Conservation (phyloP, 2,888 invertebrate genomes). For the Eupithecia centaureata region DNA sequence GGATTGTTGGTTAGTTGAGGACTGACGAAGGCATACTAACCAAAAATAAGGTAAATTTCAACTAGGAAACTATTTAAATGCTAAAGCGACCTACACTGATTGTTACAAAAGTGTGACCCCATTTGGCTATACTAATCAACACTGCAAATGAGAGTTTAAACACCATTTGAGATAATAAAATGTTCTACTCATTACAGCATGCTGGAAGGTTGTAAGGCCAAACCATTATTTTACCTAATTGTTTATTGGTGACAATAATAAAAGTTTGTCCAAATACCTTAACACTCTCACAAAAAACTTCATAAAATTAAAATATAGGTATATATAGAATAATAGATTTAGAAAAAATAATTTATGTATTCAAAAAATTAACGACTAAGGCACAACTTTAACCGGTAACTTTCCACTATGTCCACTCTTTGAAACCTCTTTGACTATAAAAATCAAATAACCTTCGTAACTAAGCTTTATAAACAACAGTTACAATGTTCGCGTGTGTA, state of each 20-base stretch:
- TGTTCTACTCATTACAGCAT: background rate
- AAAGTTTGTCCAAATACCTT: too few relatives aligned
- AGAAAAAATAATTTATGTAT: background rate
- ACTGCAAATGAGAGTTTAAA: background rate
- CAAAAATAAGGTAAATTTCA: background rate
- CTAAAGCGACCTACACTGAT: background rate
- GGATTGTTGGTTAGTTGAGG: slow-evolving; percentile 69
- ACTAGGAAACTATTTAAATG: background rate
- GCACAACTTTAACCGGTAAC: background rate
- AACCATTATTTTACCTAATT: background rate
- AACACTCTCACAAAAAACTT: too few relatives aligned
- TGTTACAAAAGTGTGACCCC: background rate
- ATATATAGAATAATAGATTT: too few relatives aligned
- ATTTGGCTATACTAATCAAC: background rate
- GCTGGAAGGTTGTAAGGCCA: background rate
- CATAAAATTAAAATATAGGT: too few relatives aligned
- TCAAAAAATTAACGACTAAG: background rate
- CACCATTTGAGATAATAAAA: background rate
- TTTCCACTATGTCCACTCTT: background rate
- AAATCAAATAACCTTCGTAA: background rate
- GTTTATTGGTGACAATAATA: too few relatives aligned
- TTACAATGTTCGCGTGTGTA: slow-evolving; percentile 1
- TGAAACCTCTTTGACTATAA: background rate
- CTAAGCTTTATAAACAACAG: background rate
- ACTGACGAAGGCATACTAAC: slow-evolving; percentile 40